phyloP scores from a whole-genome alignment of 2,113 vertebrate species.

The Caranx ignobilis region DNA sequence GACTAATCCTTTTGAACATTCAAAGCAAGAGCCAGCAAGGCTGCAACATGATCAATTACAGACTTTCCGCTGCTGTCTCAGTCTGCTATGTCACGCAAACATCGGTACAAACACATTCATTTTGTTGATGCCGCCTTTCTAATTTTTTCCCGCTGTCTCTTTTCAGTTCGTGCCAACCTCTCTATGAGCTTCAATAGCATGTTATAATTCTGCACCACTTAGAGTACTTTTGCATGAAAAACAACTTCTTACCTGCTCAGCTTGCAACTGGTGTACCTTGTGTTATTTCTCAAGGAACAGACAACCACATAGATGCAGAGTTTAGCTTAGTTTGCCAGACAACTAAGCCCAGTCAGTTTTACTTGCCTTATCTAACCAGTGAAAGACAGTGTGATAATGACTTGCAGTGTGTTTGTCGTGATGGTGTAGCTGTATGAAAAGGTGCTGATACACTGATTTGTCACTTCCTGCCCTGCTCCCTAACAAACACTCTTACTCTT shows the following conservation, averaged over 20 bases:
- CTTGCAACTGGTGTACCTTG: conserved; percentile 21
- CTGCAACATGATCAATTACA: conserved; percentile 79
- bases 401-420: conserved; percentile 33
- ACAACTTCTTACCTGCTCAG: conserved; percentile 32
- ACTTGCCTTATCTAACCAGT: conserved; percentile 13
- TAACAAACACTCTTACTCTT: conserved; percentile 39
- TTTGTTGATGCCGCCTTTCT: conserved; percentile 50
- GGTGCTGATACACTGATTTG: conserved; percentile 50
- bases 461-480: conserved; percentile 35
- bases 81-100: conserved; percentile 70
- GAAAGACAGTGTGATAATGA: conserved; percentile 30
- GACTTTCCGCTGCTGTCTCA: conserved; percentile 63
- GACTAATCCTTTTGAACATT: conserved; percentile 80
- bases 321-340: conserved; percentile 2
- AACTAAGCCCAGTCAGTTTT: conserved; percentile 25
- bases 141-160: conserved; percentile 51
- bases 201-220: conserved; percentile 36
- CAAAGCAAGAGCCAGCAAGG: conserved; percentile 67
- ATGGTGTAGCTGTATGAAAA: conserved; percentile 22
- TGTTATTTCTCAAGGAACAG: conserved; percentile 37
- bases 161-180: conserved; percentile 49
- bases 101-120: conserved; percentile 69
- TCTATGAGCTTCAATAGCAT: conserved; percentile 14
- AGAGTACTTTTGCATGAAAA: conserved; percentile 32
- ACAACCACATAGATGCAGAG: conserved; percentile 13